Evolutionary conservation across 2,113 vertebrate genomes (phyloP).

Genomic region (Orycteropus afer): DNA sequence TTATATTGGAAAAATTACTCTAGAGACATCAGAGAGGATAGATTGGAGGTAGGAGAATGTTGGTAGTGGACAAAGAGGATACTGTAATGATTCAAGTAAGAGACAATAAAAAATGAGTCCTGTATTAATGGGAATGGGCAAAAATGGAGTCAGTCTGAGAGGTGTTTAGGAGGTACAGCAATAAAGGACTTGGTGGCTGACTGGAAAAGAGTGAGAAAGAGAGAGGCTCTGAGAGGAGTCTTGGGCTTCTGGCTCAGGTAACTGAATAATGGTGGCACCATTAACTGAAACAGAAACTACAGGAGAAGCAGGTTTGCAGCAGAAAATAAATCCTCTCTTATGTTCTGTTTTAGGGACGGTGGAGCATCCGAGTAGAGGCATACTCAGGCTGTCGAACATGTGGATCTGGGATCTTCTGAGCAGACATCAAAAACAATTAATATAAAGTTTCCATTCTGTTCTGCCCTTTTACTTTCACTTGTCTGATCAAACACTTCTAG

Average conservation of each 20-base stretch:
- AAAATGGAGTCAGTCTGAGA: background rate
- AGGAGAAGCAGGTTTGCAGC: background rate
- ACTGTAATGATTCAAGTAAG: slow-evolving; percentile 44
- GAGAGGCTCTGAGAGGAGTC: background rate
- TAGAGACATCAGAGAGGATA: background rate
- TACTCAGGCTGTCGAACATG: background rate
- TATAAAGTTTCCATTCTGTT: slow-evolving; percentile 35
- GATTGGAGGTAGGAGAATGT: background rate
- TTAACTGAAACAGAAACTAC: background rate
- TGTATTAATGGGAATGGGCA: background rate
- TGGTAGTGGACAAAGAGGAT: background rate
- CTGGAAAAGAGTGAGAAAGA: background rate
- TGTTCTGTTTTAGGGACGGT: background rate
- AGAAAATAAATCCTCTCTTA: background rate
- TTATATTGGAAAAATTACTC: slow-evolving; percentile 18
- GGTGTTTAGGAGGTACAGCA: background rate
- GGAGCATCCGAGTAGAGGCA: background rate
- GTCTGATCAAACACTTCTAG: slow-evolving; percentile 36
- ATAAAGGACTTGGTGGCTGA: background rate
- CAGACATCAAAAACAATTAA: slow-evolving; percentile 52
- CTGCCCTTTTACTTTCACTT: slow-evolving; percentile 11
- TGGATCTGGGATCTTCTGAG: background rate
- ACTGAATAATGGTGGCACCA: background rate
- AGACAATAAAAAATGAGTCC: background rate
- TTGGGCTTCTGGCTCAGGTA: background rate